Evolutionary conservation across 2,888 invertebrate genomes (phyloP).

Genomic region (Sarcophaga caerulescens): DNA sequence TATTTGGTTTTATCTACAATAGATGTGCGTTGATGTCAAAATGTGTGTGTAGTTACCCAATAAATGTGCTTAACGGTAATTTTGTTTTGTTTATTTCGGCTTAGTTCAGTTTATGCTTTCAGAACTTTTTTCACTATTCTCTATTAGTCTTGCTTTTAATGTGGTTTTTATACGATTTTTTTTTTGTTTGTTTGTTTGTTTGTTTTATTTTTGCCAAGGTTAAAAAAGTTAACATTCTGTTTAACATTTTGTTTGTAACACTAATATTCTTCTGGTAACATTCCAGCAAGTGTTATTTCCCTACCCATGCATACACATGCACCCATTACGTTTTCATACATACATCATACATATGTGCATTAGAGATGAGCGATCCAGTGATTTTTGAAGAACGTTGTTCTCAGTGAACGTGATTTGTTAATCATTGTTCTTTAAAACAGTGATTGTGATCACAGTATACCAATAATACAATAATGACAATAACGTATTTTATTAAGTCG

Average conservation of each 20-base stretch:
- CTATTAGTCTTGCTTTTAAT: not conserved
- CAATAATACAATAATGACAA: too few relatives aligned
- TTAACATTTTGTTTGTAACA: not conserved
- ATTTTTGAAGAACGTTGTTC: too few relatives aligned
- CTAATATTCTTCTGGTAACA: not conserved
- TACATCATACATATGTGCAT: too few relatives aligned
- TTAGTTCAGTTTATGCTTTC: not conserved
- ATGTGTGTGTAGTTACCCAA: not conserved
- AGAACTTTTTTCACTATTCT: too few relatives aligned
- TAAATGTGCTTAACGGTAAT: not conserved
- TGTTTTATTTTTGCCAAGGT: conserved; percentile 10
- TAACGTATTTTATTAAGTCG: too few relatives aligned
- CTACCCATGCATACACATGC: not conserved
- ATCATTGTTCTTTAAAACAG: too few relatives aligned
- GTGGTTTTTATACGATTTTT: not conserved
- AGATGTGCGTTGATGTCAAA: too few relatives aligned
- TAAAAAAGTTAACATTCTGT: conserved; percentile 1
- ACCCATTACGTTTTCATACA: too few relatives aligned
- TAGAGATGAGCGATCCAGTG: too few relatives aligned
- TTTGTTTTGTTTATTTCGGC: not conserved
- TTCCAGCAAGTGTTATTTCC: conserved; percentile 7
- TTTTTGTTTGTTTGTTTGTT: not conserved
- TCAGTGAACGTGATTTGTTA: too few relatives aligned
- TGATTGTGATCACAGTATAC: too few relatives aligned
- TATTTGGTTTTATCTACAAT: not conserved